These are phyloP conservation scores for Prunella fulvescens DNA, from an alignment of 2,113 vertebrate genomes.

Conservation along the genomic window DNA sequence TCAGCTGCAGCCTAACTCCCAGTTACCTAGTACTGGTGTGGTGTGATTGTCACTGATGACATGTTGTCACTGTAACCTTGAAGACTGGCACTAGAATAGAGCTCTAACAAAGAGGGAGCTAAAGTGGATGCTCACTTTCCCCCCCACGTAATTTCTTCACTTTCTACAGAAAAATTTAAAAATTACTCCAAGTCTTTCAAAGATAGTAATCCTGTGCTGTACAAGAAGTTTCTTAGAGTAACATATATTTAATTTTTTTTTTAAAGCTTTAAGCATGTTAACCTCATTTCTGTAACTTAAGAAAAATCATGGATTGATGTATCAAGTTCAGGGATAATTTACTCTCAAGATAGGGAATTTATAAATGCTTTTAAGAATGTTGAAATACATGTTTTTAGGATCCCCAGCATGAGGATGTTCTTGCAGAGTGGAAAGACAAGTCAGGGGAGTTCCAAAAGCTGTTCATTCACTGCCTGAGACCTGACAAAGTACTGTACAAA, in stretches of 20 bases:
- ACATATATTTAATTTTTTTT: background rate
- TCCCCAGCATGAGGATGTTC: conserved; percentile 78
- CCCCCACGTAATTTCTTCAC: background rate
- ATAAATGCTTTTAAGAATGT: background rate
- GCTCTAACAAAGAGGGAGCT: background rate
- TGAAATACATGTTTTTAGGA: conserved; percentile 57
- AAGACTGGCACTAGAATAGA: background rate
- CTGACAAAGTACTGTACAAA: conserved; percentile 78
- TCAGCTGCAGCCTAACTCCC: background rate
- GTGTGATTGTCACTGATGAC: background rate
- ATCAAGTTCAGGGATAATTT: background rate
- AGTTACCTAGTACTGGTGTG: background rate
- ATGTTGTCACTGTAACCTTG: background rate
- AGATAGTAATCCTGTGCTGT: background rate
- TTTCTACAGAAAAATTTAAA: background rate
- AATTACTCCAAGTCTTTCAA: background rate
- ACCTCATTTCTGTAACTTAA: background rate
- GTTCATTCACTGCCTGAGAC: conserved; percentile 76
- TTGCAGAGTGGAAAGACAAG: conserved; percentile 76
- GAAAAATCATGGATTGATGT: background rate
- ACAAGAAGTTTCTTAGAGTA: background rate
- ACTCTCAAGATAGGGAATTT: background rate
- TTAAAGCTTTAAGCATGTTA: background rate
- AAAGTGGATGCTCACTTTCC: background rate
- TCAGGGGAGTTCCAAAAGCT: conserved; percentile 78